phyloP scores from a whole-genome alignment of 2,113 vertebrate species.

The Proterorhinus semilunaris region DNA sequence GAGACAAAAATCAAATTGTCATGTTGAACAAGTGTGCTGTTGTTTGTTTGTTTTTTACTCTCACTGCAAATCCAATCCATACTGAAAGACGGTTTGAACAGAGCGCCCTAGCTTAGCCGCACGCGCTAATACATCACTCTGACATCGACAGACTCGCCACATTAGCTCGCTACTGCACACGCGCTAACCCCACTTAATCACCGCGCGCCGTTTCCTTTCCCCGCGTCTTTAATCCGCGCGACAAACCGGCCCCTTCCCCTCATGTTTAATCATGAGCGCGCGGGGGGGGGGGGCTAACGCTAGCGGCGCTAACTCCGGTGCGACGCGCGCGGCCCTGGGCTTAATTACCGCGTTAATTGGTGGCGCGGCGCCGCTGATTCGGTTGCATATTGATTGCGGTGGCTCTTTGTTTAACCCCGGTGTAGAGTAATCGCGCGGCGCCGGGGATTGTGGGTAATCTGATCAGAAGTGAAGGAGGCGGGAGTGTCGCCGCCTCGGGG shows the following conservation, averaged over 20 bases:
- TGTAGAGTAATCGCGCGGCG: conserved; percentile 17
- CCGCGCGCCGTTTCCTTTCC: background rate
- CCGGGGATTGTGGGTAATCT: conserved; percentile 62
- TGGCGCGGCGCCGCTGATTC: conserved; percentile 61
- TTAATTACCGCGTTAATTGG: conserved; percentile 66
- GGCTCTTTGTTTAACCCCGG: conserved; percentile 58
- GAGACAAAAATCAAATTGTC: too few relatives aligned
- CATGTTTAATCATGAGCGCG: conserved; percentile 7
- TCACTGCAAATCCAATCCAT: background rate
- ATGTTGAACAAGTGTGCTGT: too few relatives aligned
- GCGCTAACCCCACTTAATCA: conserved; percentile 3
- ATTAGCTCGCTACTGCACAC: conserved; percentile 6
- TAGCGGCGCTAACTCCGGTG: conserved; percentile 16
- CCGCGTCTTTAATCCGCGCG: background rate
- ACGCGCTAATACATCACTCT: background rate
- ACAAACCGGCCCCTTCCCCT: background rate
- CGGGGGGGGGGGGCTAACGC: conserved; percentile 36
- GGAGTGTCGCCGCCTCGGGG: conserved; percentile 37
- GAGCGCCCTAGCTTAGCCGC: background rate
- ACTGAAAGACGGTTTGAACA: background rate
- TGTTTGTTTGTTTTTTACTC: too few relatives aligned
- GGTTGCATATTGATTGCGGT: conserved; percentile 65
- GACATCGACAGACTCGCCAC: conserved; percentile 19
- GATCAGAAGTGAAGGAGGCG: conserved; percentile 39
- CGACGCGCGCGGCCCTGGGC: conserved; percentile 51